Evolutionary conservation across 2,888 invertebrate species (phyloP).

Genomic region (Trichopria drosophilae): DNA sequence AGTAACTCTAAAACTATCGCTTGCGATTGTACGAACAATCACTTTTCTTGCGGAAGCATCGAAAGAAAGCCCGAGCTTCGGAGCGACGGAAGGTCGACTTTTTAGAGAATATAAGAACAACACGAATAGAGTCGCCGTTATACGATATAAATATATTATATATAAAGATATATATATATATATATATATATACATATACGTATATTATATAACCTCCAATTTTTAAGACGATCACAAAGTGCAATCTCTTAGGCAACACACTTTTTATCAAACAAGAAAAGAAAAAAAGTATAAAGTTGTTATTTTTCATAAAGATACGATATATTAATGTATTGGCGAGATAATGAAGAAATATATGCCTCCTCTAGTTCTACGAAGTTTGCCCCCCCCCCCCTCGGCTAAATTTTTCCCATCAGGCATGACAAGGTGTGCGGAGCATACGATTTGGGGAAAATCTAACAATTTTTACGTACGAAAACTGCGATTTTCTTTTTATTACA

Average conservation of each 20-base stretch:
- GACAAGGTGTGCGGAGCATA: too few species aligned
- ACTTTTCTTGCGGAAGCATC: too few species aligned
- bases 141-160: constrained; percentile 27
- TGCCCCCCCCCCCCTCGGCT: too few species aligned
- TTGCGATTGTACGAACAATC: too few species aligned
- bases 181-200: constrained; percentile 12
- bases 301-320: constrained; percentile 56
- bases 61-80: too few species aligned
- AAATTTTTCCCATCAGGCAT: too few species aligned
- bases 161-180: constrained; percentile 11
- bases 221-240: constrained; percentile 58
- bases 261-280: constrained; percentile 55
- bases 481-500: too few species aligned
- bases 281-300: constrained; percentile 55
- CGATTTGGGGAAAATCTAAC: too few species aligned
- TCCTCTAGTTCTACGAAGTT: constrained; percentile 54
- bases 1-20: too few species aligned
- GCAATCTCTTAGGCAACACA: constrained; percentile 58
- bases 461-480: too few species aligned
- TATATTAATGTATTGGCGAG: constrained; percentile 30
- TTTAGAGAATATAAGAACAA: constrained; percentile 26
- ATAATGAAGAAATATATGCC: constrained; percentile 43
- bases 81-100: constrained; percentile 21
- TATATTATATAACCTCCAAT: constrained; percentile 46
- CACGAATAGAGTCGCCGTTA: constrained; percentile 32